Base-by-base conservation (phyloP, 2,113 vertebrate species). In the Hystrix brachyura region DNA sequence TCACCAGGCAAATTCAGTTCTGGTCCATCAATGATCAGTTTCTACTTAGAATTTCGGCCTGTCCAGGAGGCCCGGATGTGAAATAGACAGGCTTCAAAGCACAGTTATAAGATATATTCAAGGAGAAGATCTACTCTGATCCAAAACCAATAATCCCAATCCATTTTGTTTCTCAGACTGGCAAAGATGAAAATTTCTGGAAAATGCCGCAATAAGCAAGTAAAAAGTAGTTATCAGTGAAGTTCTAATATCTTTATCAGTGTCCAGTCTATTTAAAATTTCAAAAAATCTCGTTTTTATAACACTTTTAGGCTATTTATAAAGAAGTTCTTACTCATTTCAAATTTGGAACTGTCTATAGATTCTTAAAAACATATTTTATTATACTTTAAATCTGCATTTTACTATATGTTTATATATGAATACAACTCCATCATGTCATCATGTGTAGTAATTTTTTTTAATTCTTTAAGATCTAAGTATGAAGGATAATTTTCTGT, bases 1-100 rank as follows among this genome's bases (percentile, higher is more conserved):
- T 69, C 93, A 97, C 89, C 91, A 62, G 89, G 85, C 91, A 94
- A 84, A 94, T 79, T 90, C 53, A 84, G 62, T 59, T 48, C 64
- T 82, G 69, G 9, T 29, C 85, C 46, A 59, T 85, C 81, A 19
- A 10, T 23, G 85, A 59, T 76, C 43, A 4, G 55, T 57, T 87
- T 87, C 76, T 80, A 57, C 57, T 92, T 71, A 69, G 38, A 21
- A 78, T 53, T 90, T 81, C 79, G 76, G 90, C 67, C 51, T 60
- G 12, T 83, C 32, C 0, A 71, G 51, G 67, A 87, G 34, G 21
- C 34, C 57, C 5, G 17, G 14, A 57, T 65, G 48, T 17, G 18
- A 81, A 13, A 21, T 38, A 13, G 53, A 32, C 21, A 57, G 48
- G 38, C 48, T 89, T 76, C 94, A 82, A 67, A 91, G 53, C 34